These are phyloP conservation scores for Notospermus geniculatus DNA, from an alignment of 1,140 invertebrate genomes.

Conservation along the genomic window DNA sequence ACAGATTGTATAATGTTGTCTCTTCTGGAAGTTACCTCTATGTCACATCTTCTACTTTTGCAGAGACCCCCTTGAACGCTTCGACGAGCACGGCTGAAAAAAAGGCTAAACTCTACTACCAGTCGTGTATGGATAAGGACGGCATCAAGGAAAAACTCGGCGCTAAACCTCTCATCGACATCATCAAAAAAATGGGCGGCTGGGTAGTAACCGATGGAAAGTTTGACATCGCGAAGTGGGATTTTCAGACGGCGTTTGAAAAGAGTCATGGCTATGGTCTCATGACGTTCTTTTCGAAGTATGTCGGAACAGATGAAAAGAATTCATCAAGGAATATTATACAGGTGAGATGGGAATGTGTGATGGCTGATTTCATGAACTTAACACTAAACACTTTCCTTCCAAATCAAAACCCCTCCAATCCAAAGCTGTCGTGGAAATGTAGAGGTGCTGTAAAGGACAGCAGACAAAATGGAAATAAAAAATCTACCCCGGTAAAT, in stretches of 20 bases:
- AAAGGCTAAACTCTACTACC: conserved; percentile 87
- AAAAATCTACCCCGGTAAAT: too few relatives aligned
- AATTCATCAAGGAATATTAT: conserved; percentile 87
- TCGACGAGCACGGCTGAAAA: conserved; percentile 73
- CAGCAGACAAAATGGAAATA: too few relatives aligned
- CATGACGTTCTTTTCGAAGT: conserved; percentile 71
- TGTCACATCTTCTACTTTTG: neutral
- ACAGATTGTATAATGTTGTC: too few relatives aligned
- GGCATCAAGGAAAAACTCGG: conserved; percentile 84
- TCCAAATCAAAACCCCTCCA: too few relatives aligned
- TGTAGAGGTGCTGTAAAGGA: too few relatives aligned
- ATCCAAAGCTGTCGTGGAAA: too few relatives aligned
- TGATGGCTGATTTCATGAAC: neutral
- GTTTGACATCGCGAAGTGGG: conserved; percentile 66
- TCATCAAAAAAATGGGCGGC: conserved; percentile 67
- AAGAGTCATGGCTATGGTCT: conserved; percentile 82
- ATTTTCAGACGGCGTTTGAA: conserved; percentile 74
- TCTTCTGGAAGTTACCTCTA: too few relatives aligned
- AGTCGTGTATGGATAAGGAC: conserved; percentile 89
- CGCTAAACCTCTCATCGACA: conserved; percentile 73
- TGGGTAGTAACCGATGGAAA: conserved; percentile 67
- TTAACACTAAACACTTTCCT: too few relatives aligned
- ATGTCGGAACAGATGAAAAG: conserved; percentile 87
- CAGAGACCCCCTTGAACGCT: conserved; percentile 15
- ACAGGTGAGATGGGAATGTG: conserved; percentile 61